These are phyloP conservation scores for Netta rufina DNA, from an alignment of 2,797 vertebrate species.

Conservation along the genomic window DNA sequence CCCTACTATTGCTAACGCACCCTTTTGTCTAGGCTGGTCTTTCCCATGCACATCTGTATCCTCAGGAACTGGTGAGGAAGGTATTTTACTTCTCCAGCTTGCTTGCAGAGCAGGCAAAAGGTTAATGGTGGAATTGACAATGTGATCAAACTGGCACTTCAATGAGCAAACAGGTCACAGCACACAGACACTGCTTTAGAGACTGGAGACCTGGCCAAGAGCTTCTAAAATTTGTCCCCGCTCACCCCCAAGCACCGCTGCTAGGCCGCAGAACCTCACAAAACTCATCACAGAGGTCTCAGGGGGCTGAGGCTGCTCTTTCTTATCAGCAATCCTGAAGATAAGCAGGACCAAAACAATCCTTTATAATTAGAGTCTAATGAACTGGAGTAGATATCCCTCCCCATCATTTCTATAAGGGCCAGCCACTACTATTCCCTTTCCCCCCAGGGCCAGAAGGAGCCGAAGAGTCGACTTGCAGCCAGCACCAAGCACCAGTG, in stretches of 20 bases:
- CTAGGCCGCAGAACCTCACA: not conserved
- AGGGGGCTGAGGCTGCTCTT: not conserved
- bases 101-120: not conserved
- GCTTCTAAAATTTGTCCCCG: not conserved
- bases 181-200: fast-evolving
- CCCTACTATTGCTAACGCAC: not conserved
- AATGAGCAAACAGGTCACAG: fast-evolving
- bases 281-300: not conserved
- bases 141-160: not conserved
- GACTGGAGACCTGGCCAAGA: not conserved
- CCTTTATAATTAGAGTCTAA: not conserved
- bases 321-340: not conserved
- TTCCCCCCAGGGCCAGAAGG: not conserved
- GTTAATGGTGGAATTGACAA: not conserved
- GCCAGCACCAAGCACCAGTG: fast-evolving
- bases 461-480: not conserved
- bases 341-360: not conserved
- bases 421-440: not conserved
- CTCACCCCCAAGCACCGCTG: not conserved
- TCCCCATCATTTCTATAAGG: not conserved
- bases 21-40: not conserved
- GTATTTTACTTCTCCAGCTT: not conserved
- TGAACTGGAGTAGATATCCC: not conserved
- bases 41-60: fast-evolving
- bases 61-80: fast-evolving